phyloP scores from a whole-genome alignment of 2,113 vertebrate species.

The Mohoua ochrocephala region DNA sequence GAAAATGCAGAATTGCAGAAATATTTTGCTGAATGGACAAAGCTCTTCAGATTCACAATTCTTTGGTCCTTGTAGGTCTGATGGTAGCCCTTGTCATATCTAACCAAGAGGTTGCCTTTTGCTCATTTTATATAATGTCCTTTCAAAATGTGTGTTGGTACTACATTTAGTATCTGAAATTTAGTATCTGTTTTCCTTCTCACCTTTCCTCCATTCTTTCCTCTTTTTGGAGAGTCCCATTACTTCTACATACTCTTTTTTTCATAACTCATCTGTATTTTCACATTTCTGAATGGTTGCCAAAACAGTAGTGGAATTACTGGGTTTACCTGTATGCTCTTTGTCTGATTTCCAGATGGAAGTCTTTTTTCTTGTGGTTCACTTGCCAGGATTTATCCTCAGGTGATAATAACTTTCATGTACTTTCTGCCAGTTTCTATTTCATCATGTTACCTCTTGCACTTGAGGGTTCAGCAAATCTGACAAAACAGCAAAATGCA shows the following conservation, averaged over 20 bases:
- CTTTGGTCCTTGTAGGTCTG: not conserved
- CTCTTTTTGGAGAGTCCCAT: not conserved
- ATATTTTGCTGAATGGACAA: not conserved
- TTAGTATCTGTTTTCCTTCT: not conserved
- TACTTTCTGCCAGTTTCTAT: slow-evolving; percentile 40
- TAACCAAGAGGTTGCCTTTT: not conserved
- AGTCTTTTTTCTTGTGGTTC: not conserved
- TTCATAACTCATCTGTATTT: not conserved
- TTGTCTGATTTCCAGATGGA: slow-evolving; percentile 34
- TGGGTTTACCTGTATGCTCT: not conserved
- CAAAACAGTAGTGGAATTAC: not conserved
- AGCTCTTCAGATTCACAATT: not conserved
- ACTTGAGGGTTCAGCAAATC: not conserved
- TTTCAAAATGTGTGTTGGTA: not conserved
- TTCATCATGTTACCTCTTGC: slow-evolving; percentile 11
- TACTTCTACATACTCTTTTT: not conserved
- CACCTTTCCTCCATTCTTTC: not conserved
- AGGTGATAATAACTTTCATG: slow-evolving; percentile 48
- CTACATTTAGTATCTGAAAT: not conserved
- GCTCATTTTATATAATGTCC: not conserved
- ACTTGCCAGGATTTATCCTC: slow-evolving; percentile 15
- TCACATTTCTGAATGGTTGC: not conserved
- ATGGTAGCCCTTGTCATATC: not conserved
- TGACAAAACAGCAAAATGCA: not conserved
- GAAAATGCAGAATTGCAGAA: slow-evolving; percentile 10